Percentiles rank a stretch among this genome's conserved stretches.
Evolutionary conservation across 2,888 invertebrate species (phyloP).

Genomic region (Agrotis segetum): DNA sequence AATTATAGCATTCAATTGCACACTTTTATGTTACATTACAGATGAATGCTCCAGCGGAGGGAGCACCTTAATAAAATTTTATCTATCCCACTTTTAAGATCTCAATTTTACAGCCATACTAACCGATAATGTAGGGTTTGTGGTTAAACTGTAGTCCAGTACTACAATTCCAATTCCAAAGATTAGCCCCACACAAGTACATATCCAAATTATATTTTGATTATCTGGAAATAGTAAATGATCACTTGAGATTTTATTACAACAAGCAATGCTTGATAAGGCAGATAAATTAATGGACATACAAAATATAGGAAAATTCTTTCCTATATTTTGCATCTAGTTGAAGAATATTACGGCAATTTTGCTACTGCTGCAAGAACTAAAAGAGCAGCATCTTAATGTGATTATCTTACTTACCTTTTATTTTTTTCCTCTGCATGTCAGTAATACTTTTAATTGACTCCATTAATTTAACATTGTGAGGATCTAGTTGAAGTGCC

Average conservation of each 20-base stretch:
- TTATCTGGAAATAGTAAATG: constrained; percentile 88
- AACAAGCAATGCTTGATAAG: no score
- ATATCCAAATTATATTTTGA: constrained; percentile 94
- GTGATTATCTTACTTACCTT: constrained; percentile 83
- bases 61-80: background rate
- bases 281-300: no score
- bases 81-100: background rate
- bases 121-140: constrained; percentile 92
- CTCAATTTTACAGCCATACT: constrained; percentile 70
- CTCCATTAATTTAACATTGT: constrained; percentile 92
- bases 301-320: background rate
- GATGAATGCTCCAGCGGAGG: no score
- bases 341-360: background rate
- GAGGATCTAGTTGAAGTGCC: constrained; percentile 93
- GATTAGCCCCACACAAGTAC: constrained; percentile 93
- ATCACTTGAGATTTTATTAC: no score
- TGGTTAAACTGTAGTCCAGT: constrained; percentile 92
- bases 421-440: constrained; percentile 91
- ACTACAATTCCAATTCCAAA: constrained; percentile 93
- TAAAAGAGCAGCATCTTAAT: background rate
- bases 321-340: background rate
- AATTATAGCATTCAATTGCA: no score
- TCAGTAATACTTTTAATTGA: constrained; percentile 92
- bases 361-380: background rate
- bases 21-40: no score